phyloP scores from a whole-genome alignment of 2,888 invertebrate species.

The Steinernema carpocapsae region DNA sequence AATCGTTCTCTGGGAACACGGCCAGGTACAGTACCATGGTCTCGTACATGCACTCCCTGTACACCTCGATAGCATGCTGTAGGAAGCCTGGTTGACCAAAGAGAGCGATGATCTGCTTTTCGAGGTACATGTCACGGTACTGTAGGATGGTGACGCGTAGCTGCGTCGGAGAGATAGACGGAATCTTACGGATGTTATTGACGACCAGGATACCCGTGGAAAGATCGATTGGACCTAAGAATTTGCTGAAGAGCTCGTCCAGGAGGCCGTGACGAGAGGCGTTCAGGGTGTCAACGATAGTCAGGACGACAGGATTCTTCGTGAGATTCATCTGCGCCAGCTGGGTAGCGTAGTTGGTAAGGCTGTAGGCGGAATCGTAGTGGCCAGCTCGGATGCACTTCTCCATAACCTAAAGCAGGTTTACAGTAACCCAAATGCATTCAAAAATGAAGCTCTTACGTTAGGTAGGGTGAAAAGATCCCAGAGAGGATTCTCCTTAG shows the following conservation, averaged over 20 bases:
- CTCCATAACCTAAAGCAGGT: constrained; percentile 64
- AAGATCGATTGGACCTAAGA: constrained; percentile 64
- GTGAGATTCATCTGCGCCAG: constrained; percentile 48
- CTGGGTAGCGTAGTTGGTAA: constrained; percentile 64
- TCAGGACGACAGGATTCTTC: constrained; percentile 53
- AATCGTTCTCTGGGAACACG: constrained; percentile 65
- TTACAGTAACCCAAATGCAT: too few relatives aligned
- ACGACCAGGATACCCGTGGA: constrained; percentile 65
- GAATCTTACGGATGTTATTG: constrained; percentile 67
- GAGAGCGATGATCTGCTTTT: constrained; percentile 60
- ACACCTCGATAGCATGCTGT: constrained; percentile 63
- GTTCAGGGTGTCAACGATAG: constrained; percentile 60
- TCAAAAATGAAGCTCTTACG: constrained; percentile 38
- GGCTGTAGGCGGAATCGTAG: constrained; percentile 64
- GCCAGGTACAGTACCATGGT: constrained; percentile 67
- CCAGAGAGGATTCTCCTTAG: constrained; percentile 58
- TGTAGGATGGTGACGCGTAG: constrained; percentile 65
- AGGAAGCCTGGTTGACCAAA: constrained; percentile 61
- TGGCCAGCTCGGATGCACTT: constrained; percentile 65
- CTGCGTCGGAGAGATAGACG: constrained; percentile 65
- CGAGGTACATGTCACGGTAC: constrained; percentile 66
- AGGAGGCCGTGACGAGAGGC: constrained; percentile 62
- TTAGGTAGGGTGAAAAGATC: constrained; percentile 60
- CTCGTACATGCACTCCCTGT: constrained; percentile 67
- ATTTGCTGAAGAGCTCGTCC: constrained; percentile 67